A percentile compares a stretch with the other conserved stretches of the same genome.
phyloP scores from a whole-genome alignment of 2,888 invertebrate species.

The Petrolisthes cinctipes region DNA sequence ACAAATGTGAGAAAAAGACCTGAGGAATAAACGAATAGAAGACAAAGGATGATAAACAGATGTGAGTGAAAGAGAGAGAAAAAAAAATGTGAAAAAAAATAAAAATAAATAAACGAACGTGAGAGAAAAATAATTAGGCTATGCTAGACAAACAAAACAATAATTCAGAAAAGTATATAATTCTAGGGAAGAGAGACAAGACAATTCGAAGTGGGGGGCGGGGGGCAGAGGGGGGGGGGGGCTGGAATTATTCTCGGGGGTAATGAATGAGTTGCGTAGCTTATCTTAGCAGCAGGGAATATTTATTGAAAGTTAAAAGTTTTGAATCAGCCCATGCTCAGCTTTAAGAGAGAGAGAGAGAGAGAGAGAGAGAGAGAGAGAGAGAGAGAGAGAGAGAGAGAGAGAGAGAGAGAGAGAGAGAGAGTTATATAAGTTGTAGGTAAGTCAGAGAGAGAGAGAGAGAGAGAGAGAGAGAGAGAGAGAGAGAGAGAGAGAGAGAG shows the following conservation, averaged over 20 bases:
- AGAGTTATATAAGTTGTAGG: too few relatives aligned
- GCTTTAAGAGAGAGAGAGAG: background rate
- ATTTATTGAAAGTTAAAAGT: too few relatives aligned
- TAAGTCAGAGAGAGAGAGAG: conserved; percentile 9
- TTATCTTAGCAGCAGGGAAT: too few relatives aligned
- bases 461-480: conserved; percentile 18
- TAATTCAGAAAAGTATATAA: too few relatives aligned
- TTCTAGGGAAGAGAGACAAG: too few relatives aligned
- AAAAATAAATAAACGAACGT: background rate
- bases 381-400: conserved; percentile 18
- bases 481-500: too few relatives aligned
- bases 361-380: conserved; percentile 4
- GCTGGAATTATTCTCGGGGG: too few relatives aligned
- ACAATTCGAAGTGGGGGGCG: too few relatives aligned
- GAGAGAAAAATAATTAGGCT: background rate
- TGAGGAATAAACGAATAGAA: background rate
- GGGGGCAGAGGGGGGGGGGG: too few relatives aligned
- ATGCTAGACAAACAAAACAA: too few relatives aligned
- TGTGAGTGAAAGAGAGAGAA: background rate
- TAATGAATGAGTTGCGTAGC: too few relatives aligned
- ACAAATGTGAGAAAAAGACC: too few relatives aligned
- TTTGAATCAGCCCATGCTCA: background rate
- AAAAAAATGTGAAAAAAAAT: background rate
- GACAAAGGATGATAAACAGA: background rate
- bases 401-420: conserved; percentile 18